These are phyloP conservation scores for Chionoecetes opilio DNA, from an alignment of 1,140 invertebrate species.

Conservation along the genomic window DNA sequence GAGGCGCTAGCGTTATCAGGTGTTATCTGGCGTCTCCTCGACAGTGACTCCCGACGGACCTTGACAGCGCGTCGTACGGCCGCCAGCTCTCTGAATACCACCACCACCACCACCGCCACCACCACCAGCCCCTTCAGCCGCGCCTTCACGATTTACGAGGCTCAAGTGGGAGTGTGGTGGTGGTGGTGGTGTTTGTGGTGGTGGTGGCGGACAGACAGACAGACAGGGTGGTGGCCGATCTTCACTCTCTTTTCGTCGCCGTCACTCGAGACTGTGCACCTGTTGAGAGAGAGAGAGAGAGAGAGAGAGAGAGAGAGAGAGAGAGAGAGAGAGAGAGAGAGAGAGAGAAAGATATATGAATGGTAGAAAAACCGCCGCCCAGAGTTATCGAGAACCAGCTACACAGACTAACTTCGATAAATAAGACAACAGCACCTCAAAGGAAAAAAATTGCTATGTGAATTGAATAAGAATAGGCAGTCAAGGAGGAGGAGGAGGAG, in stretches of 20 bases:
- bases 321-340: conserved; percentile 9
- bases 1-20: background rate
- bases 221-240: background rate
- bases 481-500: background rate
- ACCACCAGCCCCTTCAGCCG: background rate
- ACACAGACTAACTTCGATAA: background rate
- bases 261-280: conserved; percentile 15
- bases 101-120: background rate
- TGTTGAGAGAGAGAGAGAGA: background rate
- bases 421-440: background rate
- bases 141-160: background rate
- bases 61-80: background rate
- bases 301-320: conserved; percentile 27
- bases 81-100: background rate
- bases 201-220: too few relatives aligned
- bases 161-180: background rate
- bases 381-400: too few relatives aligned
- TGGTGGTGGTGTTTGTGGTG: background rate
- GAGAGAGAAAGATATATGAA: background rate
- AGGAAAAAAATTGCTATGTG: background rate
- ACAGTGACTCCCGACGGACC: background rate
- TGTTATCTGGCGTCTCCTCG: background rate
- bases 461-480: background rate
- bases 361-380: background rate
- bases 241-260: background rate